phyloP scores from a whole-genome alignment of 1,140 invertebrate species.

The Leptinotarsa lineolata region DNA sequence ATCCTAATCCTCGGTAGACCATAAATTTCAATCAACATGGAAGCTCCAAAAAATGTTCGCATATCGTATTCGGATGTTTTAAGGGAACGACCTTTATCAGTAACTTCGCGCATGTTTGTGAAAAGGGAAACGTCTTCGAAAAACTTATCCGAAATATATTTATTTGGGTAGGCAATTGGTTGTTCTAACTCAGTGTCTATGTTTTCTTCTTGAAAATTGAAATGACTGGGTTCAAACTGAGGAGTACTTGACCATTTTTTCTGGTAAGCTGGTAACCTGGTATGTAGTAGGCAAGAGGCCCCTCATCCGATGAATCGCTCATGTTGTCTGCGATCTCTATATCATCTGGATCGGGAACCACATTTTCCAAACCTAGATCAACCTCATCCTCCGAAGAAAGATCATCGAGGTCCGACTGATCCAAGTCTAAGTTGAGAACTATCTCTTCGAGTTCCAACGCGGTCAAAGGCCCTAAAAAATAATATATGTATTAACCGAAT shows the following conservation, averaged over 20 bases:
- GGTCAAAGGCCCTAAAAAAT: conserved; percentile 21
- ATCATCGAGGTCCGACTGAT: conserved; percentile 20
- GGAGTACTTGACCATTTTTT: conserved; percentile 6
- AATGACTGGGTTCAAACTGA: conserved; percentile 17
- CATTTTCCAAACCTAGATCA: conserved; percentile 1
- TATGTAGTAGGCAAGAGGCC: conserved; percentile 23
- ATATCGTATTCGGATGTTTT: not conserved
- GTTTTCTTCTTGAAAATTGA: not conserved
- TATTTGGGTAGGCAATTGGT: not conserved
- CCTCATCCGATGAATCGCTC: conserved; percentile 26
- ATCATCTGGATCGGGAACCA: conserved; percentile 7
- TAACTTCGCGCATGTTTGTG: not conserved
- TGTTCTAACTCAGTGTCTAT: not conserved
- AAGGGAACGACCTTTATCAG: not conserved
- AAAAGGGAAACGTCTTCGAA: not conserved
- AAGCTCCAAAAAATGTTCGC: not conserved
- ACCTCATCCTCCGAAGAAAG: conserved; percentile 4
- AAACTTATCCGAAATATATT: not conserved
- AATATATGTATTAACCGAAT: not conserved
- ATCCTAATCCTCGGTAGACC: conserved; percentile 15
- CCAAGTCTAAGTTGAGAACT: conserved; percentile 12
- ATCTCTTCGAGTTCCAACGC: conserved; percentile 19
- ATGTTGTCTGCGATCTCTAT: conserved; percentile 19
- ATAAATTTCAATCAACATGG: conserved; percentile 12
- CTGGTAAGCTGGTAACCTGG: conserved; percentile 19